Percentiles rank a stretch among this genome's conserved stretches.
phyloP scores from a whole-genome alignment of 2,113 vertebrate genomes.

The Dolichotis patagonum region DNA sequence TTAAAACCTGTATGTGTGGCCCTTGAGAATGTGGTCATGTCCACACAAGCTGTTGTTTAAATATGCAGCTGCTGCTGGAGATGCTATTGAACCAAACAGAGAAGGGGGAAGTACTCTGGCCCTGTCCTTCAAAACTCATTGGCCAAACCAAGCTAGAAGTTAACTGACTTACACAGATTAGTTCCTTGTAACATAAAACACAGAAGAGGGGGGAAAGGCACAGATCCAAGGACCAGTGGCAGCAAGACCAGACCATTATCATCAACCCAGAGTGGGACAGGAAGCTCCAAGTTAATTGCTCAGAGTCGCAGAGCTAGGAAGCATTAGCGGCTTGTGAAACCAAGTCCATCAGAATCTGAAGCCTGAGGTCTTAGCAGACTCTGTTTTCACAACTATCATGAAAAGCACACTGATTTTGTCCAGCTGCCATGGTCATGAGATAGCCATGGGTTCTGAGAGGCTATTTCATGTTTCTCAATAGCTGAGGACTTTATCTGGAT shows the following conservation, averaged over 20 bases:
- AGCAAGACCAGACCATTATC: not conserved
- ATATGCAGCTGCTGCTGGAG: not conserved
- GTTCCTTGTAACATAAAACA: not conserved
- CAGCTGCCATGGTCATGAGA: not conserved
- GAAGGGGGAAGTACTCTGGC: too few relatives aligned
- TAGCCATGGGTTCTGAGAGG: not conserved
- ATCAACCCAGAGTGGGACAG: not conserved
- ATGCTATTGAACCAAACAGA: not conserved
- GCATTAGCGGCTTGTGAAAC: not conserved
- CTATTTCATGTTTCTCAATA: not conserved
- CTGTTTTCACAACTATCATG: not conserved
- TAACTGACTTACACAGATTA: not conserved
- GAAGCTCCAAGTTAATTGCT: not conserved
- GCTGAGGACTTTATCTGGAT: not conserved
- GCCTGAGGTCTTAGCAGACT: not conserved
- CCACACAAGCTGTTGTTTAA: not conserved
- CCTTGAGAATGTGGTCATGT: not conserved
- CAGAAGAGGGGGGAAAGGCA: not conserved
- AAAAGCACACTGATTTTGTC: not conserved
- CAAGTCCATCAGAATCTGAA: not conserved
- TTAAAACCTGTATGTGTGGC: not conserved
- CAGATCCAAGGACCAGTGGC: not conserved
- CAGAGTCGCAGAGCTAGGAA: not conserved
- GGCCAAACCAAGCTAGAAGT: not conserved
- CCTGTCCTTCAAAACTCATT: not conserved